Evolutionary conservation across 1,140 invertebrate species (phyloP), one percentile per base, ranked within the genome.

Genomic region (Anagrus nilaparvatae): DNA sequence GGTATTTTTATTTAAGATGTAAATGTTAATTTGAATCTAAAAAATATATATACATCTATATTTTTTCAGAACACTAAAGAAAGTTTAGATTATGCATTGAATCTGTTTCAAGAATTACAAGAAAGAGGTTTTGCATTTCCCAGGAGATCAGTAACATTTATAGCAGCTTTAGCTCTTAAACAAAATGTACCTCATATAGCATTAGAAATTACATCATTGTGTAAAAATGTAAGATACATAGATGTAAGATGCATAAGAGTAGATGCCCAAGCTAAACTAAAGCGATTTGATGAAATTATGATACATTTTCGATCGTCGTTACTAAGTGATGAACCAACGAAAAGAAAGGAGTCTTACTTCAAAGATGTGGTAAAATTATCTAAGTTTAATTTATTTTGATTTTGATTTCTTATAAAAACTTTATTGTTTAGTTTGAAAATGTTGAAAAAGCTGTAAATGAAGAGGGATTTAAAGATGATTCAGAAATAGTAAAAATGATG

Each of bases 241-340:
- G 78, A 77, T 12, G 54, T 81, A 2, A 72, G 79, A 47, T 81
- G 79, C 69, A 58, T 86, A 10, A 83, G 79, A 63, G 67, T 82
- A 48, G 48, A 63, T 28, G 75, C 77, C 3, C 71, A 82, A 25
- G 58, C 72, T 18, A 59, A 77, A 20, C 46, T 86, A 35, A 73
- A 74, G 3, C 62, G 79, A 49, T 54, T 76, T 3, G 73, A 82
- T 21, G 81, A 87, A 50, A 69, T 75, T 23, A 56, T 84, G 7
- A 67, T 75, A 1, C 59, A 82, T 27, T 52, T 85, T 16, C 71
- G 73, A 50, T 29, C 38, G 5, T 60, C 76, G 5, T 48, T 84
- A n/a, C 69, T 77, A 13, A 49, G 67, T 29, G 77, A 83, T 52
- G 36, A 19, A 28, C 70, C 72, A 3, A 49, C 57, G n/a, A 51